Evolutionary conservation across 2,888 invertebrate genomes (phyloP), one percentile per base, ranked within the genome.

Genomic region (Chironomus riparius): DNA sequence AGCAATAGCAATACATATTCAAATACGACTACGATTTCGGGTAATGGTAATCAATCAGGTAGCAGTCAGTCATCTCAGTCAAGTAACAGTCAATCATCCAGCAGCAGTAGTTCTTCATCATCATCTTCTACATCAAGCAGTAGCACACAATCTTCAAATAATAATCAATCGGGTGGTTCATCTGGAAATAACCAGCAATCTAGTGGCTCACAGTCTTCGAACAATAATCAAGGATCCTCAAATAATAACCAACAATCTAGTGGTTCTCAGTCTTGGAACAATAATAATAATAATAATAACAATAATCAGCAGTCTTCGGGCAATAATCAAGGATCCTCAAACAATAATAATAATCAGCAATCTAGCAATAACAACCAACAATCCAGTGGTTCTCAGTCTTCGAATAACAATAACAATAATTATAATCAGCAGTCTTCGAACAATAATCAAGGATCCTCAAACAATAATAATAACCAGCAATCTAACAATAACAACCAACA

Each of bases 171-270:
- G 0, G 13, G 65, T 24, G n/a, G 22, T 3, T 24, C 47, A 22
- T 18, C 38, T 12, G 13, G 12, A 4, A 56, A 50, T 50, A 69
- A 47, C 21, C 38, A 48, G 28, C 12, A 70, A 70, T 76, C 68
- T 3, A 50, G 70, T 15, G 6, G 22, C 10, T 72, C 56, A 28
- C 28, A 28, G 28, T 28, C 28, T 5, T 28, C 28, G 5, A 28
- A 28, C 22, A 72, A 72, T 61, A 65, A 61, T 12, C 70, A 48
- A 18, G 21, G 61, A 21, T 65, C 68, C 76, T 18, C 77, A 73
- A 77, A 75, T 21, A 78, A 79, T 22, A 78, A 78, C 7, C 77
- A 70, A 77, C 50, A 62, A 77, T 62, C 74, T 76, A 68, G 69
- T 50, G 22, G 22, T 22, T 65, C 62, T 3, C 62, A 62, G 18